Evolutionary conservation across 1,140 invertebrate genomes (phyloP).

Genomic region (Hycleus cichorii): DNA sequence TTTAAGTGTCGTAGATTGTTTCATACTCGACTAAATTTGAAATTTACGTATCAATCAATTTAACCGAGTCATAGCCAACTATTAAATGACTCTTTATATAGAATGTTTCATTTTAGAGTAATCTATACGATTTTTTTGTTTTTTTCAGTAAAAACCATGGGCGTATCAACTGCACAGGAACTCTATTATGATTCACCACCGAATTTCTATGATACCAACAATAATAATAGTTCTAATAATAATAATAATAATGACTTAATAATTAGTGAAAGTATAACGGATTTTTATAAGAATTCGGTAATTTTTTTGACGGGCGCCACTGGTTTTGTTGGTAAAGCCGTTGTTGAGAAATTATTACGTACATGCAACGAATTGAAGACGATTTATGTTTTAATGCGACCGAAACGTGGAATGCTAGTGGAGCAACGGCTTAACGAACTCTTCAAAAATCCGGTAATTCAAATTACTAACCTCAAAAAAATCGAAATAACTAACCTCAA

Average conservation of each 20-base stretch:
- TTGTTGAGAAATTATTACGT: slow-evolving; percentile 78
- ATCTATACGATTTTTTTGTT: background rate
- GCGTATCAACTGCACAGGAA: slow-evolving; percentile 4
- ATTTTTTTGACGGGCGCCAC: slow-evolving; percentile 50
- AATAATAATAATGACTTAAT: background rate
- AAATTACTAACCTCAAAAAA: background rate
- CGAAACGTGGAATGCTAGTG: slow-evolving; percentile 57
- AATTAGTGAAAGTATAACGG: slow-evolving; percentile 19
- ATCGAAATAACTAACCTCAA: no score
- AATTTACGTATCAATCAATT: background rate
- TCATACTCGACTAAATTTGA: no score
- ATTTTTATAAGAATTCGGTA: slow-evolving; percentile 40
- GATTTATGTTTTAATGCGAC: slow-evolving; percentile 73
- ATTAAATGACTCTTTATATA: background rate
- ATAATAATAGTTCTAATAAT: slow-evolving; percentile 1
- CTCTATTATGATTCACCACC: background rate
- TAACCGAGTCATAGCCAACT: background rate
- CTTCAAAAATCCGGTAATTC: slow-evolving; percentile 57
- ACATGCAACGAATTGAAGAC: slow-evolving; percentile 71
- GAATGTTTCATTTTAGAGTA: background rate
- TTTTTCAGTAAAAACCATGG: background rate
- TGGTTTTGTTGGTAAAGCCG: slow-evolving; percentile 74
- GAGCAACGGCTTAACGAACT: slow-evolving; percentile 59
- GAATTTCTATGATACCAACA: background rate
- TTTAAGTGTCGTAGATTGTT: no score